Base-by-base conservation (phyloP, 2,113 vertebrate species). In the Parus major region DNA sequence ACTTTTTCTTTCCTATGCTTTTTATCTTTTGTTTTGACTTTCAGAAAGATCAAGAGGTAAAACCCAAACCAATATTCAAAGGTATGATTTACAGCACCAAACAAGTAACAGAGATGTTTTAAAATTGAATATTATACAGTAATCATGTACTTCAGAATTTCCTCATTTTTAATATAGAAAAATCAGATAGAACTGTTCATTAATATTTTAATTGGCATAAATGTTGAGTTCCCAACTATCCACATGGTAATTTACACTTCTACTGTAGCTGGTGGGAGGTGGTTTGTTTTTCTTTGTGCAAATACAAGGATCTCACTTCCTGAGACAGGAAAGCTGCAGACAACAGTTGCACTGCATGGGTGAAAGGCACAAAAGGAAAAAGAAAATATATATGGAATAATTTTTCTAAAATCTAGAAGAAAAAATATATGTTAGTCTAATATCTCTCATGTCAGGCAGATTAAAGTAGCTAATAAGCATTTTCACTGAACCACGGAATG, bases 171-270 rank as follows among this genome's bases (percentile, higher is more conserved):
- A 93, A 85, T 69, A 64, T 0, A 59, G 57, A 82, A 88, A 84
- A 86, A 72, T 60, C 52, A 76, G 44, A 64, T 70, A 66, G 75
- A 93, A 83, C 33, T 89, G 50, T 88, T 76, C 56, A 89, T 95
- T 95, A 94, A 89, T 95, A 89, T 95, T 96, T 96, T 96, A 96
- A 94, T 89, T 96, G 61, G 78, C 33, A 5, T 91, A 88, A 91
- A 46, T 73, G 66, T 82, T 63, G 89, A 66, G 61, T 93, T 91
- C 94, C 81, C 31, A 88, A 64, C 59, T 90, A 80, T 93, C 82
- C 91, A 79, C 61, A 66, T 90, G 71, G 84, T 84, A 96, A 95
- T 89, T 96, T 90, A 83, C 42, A 90, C 77, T 87, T 60, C 82
- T 19, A 47, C 19, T 75, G 76, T 66, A 72, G 82, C 79, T 82